A percentile compares a stretch with the other conserved stretches of the same genome.
Conservation (phyloP, 30 jellyfish, hydroid and myxozoan species). For the Aurelia aurita region DNA sequence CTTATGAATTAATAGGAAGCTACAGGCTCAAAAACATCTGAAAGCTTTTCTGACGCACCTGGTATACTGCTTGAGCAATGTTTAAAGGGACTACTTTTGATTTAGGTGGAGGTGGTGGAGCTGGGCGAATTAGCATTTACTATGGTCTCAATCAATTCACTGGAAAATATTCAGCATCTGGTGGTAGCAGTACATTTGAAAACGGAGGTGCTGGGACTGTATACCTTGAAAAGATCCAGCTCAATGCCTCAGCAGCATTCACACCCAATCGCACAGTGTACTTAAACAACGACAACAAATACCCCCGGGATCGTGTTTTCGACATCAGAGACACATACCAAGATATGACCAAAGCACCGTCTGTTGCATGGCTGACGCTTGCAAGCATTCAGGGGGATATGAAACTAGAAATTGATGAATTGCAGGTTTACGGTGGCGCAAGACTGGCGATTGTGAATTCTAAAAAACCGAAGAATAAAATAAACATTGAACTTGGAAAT, state of each 20-base stretch:
- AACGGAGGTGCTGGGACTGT: conserved; percentile 74
- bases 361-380: conserved; percentile 71
- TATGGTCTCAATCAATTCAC: conserved; percentile 65
- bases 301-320: conserved; percentile 54
- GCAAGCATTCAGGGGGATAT: conserved; percentile 41
- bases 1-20: too few species aligned
- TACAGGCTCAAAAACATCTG: too few species aligned
- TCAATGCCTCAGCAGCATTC: conserved; percentile 26
- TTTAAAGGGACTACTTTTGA: neutral
- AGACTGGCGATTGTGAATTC: conserved; percentile 53
- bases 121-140: conserved; percentile 62
- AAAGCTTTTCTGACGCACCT: too few species aligned
- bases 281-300: conserved; percentile 41
- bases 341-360: conserved; percentile 47
- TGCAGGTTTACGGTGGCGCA: conserved; percentile 75
- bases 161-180: conserved; percentile 50
- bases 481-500: conserved; percentile 47
- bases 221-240: conserved; percentile 47
- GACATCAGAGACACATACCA: conserved; percentile 48
- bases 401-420: conserved; percentile 54
- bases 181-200: conserved; percentile 57
- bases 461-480: conserved; percentile 2
- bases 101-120: conserved; percentile 75
- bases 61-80: too few species aligned
- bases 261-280: conserved; percentile 50